Conservation (phyloP, 2,113 vertebrate genomes). For the Ictalurus furcatus region DNA sequence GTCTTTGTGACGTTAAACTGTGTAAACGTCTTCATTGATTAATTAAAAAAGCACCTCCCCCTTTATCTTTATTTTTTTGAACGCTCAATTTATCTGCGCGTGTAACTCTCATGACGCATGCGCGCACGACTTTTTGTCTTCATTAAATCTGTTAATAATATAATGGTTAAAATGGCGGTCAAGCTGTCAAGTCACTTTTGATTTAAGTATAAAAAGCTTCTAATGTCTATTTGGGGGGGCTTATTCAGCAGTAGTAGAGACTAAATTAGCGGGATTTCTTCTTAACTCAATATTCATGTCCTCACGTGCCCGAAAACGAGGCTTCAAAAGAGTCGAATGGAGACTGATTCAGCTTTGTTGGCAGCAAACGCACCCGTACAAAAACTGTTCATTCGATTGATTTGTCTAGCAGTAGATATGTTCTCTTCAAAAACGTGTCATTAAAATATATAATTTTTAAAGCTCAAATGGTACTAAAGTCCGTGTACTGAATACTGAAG, state of each 20-base stretch:
- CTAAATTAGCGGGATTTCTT: background rate
- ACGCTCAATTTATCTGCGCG: background rate
- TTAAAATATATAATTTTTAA: too few species aligned
- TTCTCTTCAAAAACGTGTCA: background rate
- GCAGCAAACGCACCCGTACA: too few species aligned
- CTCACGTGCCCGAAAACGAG: background rate
- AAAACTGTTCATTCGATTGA: background rate
- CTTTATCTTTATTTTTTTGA: background rate
- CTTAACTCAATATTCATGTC: background rate
- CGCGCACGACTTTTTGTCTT: background rate
- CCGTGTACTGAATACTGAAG: background rate
- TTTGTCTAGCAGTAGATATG: background rate
- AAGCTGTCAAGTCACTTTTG: background rate
- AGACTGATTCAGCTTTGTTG: background rate
- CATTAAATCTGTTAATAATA: background rate
- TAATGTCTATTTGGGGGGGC: too few species aligned
- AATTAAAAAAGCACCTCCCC: too few species aligned
- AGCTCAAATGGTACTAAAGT: background rate
- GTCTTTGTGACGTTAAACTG: background rate
- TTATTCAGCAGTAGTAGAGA: background rate
- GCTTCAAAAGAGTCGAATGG: background rate
- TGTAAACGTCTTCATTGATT: background rate
- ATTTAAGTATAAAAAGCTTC: background rate
- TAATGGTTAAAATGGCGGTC: background rate
- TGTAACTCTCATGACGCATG: background rate